phyloP scores from a whole-genome alignment of 2,888 invertebrate species.

The Diadegma fenestrale region DNA sequence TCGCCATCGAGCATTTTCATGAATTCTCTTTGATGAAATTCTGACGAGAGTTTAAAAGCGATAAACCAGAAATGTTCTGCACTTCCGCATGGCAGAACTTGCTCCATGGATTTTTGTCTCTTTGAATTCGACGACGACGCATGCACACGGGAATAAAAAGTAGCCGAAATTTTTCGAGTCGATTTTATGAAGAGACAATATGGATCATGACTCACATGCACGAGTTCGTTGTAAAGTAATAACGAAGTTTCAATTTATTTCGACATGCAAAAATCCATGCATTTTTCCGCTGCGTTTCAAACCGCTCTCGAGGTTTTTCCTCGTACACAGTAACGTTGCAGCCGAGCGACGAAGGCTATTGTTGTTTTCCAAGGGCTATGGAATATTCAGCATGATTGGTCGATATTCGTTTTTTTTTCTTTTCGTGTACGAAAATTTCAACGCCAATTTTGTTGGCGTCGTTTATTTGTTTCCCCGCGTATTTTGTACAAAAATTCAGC shows the following conservation, averaged over 20 bases:
- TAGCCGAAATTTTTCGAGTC: neutral
- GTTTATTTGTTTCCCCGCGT: neutral
- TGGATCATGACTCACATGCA: neutral
- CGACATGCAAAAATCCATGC: neutral
- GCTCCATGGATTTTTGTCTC: slow-evolving; percentile 9
- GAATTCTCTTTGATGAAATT: slow-evolving; percentile 50
- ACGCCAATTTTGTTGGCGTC: neutral
- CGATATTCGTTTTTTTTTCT: neutral
- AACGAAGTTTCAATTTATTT: neutral
- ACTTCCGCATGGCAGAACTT: slow-evolving; percentile 18
- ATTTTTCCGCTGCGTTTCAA: neutral
- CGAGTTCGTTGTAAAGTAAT: neutral
- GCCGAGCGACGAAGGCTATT: neutral
- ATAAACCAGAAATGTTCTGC: slow-evolving; percentile 11
- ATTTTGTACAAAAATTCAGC: neutral
- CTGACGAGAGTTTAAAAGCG: slow-evolving; percentile 32
- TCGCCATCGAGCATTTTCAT: slow-evolving; percentile 10
- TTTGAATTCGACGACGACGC: neutral
- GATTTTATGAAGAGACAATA: neutral
- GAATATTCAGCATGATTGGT: slow-evolving; percentile 35
- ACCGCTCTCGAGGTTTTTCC: slow-evolving; percentile 6
- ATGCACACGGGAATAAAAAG: slow-evolving; percentile 23
- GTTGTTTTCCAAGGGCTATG: slow-evolving; percentile 11
- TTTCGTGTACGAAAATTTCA: neutral
- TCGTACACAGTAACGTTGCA: slow-evolving; percentile 7